Conservation (phyloP, 2,113 vertebrate species). For the Micromys minutus region DNA sequence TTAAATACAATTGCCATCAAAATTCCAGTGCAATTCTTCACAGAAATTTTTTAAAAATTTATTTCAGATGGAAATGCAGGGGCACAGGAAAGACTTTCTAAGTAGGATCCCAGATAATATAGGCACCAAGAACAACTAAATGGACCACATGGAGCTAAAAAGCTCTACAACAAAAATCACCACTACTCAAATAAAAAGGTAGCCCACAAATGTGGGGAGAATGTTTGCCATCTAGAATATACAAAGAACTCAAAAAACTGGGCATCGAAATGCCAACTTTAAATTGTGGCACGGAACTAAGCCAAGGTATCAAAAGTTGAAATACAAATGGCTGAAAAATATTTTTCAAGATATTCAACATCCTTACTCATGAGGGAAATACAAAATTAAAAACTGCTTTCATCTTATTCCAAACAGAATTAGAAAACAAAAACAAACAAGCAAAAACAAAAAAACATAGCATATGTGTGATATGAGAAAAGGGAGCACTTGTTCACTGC, state of each 20-base stretch:
- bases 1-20: background rate
- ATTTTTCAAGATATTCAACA: background rate
- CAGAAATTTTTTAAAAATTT: background rate
- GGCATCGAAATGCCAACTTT: background rate
- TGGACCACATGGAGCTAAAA: background rate
- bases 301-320: background rate
- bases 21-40: background rate
- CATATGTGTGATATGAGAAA: background rate
- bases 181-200: background rate
- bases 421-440: background rate
- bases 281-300: background rate
- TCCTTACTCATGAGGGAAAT: background rate
- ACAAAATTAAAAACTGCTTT: background rate
- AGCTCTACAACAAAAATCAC: background rate
- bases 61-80: background rate
- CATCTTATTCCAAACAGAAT: background rate
- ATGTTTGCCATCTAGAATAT: background rate
- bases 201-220: background rate
- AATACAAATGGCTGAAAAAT: background rate
- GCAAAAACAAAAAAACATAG: background rate
- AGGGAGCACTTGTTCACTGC: background rate
- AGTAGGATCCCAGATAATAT: background rate
- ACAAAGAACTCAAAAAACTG: background rate
- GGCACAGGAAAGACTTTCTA: background rate
- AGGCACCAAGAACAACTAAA: background rate